These are phyloP conservation scores for Entelurus aequoreus DNA, from an alignment of 2,113 vertebrate genomes.

Conservation along the genomic window DNA sequence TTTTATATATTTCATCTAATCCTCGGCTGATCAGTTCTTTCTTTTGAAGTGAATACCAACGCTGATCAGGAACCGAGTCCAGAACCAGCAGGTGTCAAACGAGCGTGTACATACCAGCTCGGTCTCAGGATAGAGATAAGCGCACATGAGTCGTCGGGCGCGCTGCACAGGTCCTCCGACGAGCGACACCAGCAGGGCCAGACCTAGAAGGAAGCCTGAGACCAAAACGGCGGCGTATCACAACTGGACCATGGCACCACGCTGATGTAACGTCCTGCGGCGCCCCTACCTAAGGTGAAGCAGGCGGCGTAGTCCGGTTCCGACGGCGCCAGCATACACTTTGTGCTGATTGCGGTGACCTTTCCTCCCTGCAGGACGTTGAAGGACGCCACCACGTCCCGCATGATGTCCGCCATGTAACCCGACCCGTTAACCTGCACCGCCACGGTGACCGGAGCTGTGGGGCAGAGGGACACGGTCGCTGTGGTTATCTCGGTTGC, in stretches of 20 bases:
- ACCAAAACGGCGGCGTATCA: neutral
- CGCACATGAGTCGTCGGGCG: conserved; percentile 73
- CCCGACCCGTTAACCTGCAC: conserved; percentile 76
- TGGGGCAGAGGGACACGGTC: neutral
- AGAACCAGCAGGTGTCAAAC: neutral
- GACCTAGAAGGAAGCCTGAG: conserved; percentile 77
- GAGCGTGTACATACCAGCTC: conserved; percentile 69
- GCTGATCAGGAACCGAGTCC: neutral
- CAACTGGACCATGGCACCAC: neutral
- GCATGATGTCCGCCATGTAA: conserved; percentile 78
- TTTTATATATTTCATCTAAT: too few species aligned
- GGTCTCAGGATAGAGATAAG: conserved; percentile 71
- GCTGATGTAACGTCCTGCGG: neutral
- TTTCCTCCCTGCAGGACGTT: conserved; percentile 76
- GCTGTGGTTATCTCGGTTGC: neutral
- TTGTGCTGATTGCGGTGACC: conserved; percentile 76
- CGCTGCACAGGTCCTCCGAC: conserved; percentile 69
- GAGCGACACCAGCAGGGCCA: conserved; percentile 69
- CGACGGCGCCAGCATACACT: conserved; percentile 70
- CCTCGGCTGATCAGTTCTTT: too few species aligned
- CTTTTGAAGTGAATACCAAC: neutral
- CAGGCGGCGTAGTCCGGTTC: conserved; percentile 65
- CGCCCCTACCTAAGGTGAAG: conserved; percentile 31
- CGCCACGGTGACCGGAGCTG: conserved; percentile 70
- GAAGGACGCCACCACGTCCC: conserved; percentile 78